Evolutionary conservation across 2,888 invertebrate species (phyloP), one percentile per base, ranked within the genome.

Genomic region (Arge pagana): DNA sequence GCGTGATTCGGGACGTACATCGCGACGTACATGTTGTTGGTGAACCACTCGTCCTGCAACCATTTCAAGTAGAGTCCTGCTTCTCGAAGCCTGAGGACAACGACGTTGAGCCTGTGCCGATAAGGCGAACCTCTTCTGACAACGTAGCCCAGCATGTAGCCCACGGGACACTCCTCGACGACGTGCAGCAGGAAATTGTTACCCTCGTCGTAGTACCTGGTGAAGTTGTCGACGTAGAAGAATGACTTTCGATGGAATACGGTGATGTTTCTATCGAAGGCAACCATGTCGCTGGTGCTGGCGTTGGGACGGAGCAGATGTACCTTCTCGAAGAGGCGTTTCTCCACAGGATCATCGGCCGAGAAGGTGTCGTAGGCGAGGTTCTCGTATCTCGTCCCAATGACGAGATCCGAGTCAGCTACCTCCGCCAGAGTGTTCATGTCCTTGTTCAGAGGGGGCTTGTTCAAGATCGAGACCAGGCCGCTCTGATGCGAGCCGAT

Each of bases 311-410:
- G 31, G 0, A 62, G 19, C 6, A 62, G 24, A 0, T 16, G 7
- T 1, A 55, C 50, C 24, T 42, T 60, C 3, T 33, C 24, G 0
- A 4, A 26, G 21, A 66, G 31, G 11, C 28, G 52, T 2, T 26
- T 52, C 3, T 49, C 54, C 3, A 56, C 7, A 0, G 45, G 40
- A 0, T 60, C 52, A 7, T 56, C 59, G 1, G 50, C 54, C 5
- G 16, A 13, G 23, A 65, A 61, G 1, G 56, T 48, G 21, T 55
- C 41, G 4, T 36, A 11, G 42, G 52, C 57, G 15, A 70, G n/a
- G 15, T 70, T 69, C 2, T 37, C n/a, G 23, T 68, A 70, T 37
- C 64, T 69, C 3, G 70, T 69, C 24, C 64, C 24, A 8, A 70
- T 54, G 0, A 56, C 49, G 1, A 57, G 24, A 10, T 63, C 63